A percentile compares a stretch with the other conserved stretches of the same genome.
These are phyloP conservation scores for Lithobius niger DNA, from an alignment of 1,140 invertebrate genomes.

Conservation along the genomic window DNA sequence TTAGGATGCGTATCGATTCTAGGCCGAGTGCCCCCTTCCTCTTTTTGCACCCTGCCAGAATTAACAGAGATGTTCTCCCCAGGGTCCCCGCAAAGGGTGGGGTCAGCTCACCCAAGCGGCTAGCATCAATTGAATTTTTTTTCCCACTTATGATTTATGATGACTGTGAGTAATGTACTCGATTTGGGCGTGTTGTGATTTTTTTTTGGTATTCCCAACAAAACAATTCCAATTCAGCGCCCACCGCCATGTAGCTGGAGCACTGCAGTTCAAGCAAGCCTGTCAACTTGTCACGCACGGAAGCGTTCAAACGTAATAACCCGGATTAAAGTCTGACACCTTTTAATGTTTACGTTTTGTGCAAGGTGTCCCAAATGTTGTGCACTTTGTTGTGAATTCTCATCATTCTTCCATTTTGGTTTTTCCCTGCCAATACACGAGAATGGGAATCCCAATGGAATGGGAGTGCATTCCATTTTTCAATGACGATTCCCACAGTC, in stretches of 20 bases:
- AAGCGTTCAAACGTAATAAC: neutral
- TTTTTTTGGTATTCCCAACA: neutral
- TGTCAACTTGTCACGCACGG: neutral
- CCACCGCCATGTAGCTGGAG: no score
- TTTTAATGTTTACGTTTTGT: neutral
- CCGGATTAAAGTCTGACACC: neutral
- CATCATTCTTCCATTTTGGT: neutral
- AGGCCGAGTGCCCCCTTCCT: no score
- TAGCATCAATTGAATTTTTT: neutral
- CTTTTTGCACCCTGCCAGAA: neutral
- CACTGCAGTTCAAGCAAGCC: no score
- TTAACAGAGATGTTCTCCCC: neutral
- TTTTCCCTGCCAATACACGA: no score
- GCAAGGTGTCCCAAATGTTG: neutral
- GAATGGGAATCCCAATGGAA: no score
- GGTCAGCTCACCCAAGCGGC: neutral
- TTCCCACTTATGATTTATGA: no score
- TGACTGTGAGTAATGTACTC: neutral
- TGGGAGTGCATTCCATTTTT: no score
- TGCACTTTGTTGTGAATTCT: neutral
- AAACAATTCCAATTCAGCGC: neutral
- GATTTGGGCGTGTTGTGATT: no score
- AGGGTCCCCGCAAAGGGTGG: neutral
- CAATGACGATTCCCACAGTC: no score
- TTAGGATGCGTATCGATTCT: no score